Evolutionary conservation across 2,797 vertebrate species (phyloP).

Genomic region (Malacoctenus gilli): DNA sequence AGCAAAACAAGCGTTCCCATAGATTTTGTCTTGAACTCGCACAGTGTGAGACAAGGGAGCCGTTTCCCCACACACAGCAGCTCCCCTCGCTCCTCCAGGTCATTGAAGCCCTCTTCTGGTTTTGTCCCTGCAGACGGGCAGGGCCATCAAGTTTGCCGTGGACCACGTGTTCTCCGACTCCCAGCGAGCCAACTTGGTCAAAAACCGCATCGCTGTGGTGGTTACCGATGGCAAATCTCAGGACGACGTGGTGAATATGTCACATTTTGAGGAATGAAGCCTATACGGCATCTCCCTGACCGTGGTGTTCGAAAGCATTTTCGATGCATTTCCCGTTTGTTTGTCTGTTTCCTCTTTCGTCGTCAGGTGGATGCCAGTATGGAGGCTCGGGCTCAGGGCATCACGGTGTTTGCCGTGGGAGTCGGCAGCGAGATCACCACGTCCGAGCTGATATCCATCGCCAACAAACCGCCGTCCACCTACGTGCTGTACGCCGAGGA

Average conservation of each 20-base stretch:
- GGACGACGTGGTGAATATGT: constrained; percentile 78
- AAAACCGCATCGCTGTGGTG: constrained; percentile 84
- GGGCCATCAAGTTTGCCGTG: constrained; percentile 83
- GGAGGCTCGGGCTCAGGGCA: constrained; percentile 75
- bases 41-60: too few relatives aligned
- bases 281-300: too few relatives aligned
- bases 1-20: too few relatives aligned
- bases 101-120: too few relatives aligned
- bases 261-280: too few relatives aligned
- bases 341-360: neutral
- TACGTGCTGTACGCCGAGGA: constrained; percentile 85
- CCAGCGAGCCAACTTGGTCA: constrained; percentile 66
- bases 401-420: constrained; percentile 84
- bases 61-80: too few relatives aligned
- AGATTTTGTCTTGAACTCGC: too few relatives aligned
- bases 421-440: constrained; percentile 83
- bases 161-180: constrained; percentile 82
- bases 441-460: constrained; percentile 82
- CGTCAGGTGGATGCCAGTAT: constrained; percentile 76
- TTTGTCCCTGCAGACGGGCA: constrained; percentile 76
- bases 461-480: constrained; percentile 78
- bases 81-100: too few relatives aligned
- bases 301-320: too few relatives aligned
- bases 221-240: constrained; percentile 87
- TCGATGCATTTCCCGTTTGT: too few relatives aligned